Base-by-base conservation (phyloP, 2,888 invertebrate genomes). In the Stratiomys singularior region DNA sequence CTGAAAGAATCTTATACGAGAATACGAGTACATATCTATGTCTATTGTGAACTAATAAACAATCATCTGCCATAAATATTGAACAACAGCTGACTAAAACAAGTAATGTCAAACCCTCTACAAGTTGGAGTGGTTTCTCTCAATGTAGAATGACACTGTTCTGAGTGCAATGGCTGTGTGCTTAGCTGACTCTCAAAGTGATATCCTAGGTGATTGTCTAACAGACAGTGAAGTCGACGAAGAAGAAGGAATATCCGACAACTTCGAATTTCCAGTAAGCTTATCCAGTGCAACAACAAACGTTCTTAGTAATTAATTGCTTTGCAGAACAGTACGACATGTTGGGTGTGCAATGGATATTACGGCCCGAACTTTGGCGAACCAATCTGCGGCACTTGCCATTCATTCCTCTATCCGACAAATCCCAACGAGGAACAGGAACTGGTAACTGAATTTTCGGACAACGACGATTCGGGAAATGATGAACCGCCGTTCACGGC, bases 351-450 rank as follows among this genome's bases (percentile, higher is more conserved):
- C 84, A 93, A 94, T 87, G 97, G 97, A 15, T 97, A 94, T 85
- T 97, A 97, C 85, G 96, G 96, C 0, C 94, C 95, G 0, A 95
- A 93, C 86, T 97, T 94, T 85, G 95, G 93, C 30, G 96, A 97
- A 85, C 96, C 96, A 11, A 93, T 96, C 0, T 98, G 97, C 86
- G 92, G 93, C 18, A 96, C 96, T 0, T 98, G 97, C 83, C 97
- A 97, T 85, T 91, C 95, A 60, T 97, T 97, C 87, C 88, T 97
- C n/a, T 97, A 94, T 84, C 96, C 96, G 0, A 93, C 94, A 84
- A 86, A 86, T 76, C 82, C 84, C 1, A 82, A 83, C 1, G 87
- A 88, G 76, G 85, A 88, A 18, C 82, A 82, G 58, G 83, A 83
- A 52, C 79, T 83, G 23, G 81, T 82, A 25, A 83, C 84, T 23